A percentile compares a stretch with the other conserved stretches of the same genome.
Evolutionary conservation across 2,888 invertebrate species (phyloP).

Genomic region (Unio delphinus): DNA sequence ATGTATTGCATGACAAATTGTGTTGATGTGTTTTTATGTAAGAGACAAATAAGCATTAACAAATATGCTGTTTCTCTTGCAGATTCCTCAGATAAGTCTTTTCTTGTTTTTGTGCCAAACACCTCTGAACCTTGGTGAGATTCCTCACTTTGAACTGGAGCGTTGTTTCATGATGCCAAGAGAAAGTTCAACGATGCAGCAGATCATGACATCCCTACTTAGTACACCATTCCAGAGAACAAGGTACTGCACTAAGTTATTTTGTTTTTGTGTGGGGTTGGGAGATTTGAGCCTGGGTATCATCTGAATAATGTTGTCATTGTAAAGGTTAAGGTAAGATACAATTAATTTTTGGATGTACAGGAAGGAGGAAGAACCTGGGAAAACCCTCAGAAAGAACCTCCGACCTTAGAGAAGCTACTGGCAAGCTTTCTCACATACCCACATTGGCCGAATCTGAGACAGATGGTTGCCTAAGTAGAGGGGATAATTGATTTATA

Average conservation of each 20-base stretch:
- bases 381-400: too few species aligned
- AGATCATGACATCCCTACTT: slow-evolving; percentile 76
- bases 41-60: neutral
- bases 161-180: slow-evolving; percentile 76
- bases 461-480: too few species aligned
- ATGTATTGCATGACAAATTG: neutral
- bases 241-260: slow-evolving; percentile 43
- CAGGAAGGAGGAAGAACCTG: too few species aligned
- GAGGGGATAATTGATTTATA: too few species aligned
- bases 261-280: too few species aligned
- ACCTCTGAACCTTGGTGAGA: slow-evolving; percentile 74
- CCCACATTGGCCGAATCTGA: too few species aligned
- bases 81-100: slow-evolving; percentile 77
- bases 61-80: slow-evolving; percentile 28
- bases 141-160: slow-evolving; percentile 77
- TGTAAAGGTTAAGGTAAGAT: too few species aligned
- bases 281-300: too few species aligned
- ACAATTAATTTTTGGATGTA: too few species aligned
- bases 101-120: slow-evolving; percentile 75
- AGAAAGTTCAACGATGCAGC: slow-evolving; percentile 74
- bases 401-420: too few species aligned
- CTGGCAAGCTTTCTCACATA: too few species aligned
- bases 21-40: neutral
- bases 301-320: too few species aligned
- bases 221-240: slow-evolving; percentile 71